Base-by-base conservation (phyloP, 2,888 invertebrate species). In the Latheticus oryzae region DNA sequence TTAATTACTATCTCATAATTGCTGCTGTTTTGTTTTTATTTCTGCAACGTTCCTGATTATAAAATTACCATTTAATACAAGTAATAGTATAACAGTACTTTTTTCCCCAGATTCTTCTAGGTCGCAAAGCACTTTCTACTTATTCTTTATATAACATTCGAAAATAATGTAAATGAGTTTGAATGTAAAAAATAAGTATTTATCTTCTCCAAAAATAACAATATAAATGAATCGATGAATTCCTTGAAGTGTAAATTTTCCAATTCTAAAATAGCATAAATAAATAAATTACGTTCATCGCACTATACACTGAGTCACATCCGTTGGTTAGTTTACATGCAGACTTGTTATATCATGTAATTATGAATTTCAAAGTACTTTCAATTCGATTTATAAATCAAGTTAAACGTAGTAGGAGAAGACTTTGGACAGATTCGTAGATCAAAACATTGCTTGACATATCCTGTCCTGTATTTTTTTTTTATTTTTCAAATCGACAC, bases 201-300 rank as follows among this genome's bases (percentile, higher is more conserved):
- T n/a, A n/a, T n/a, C n/a, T n/a, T n/a, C n/a, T n/a, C n/a, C n/a
- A n/a, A n/a, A n/a, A n/a, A 12, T 7, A 23, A 40, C 15, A 24
- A 23, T 26, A 19, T 12, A 5, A 8, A 21, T 26, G 35, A 35
- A 47, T 47, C 47, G 30, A 50, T 38, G 17, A n/a, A 28, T 50
- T 50, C 50, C 50, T 50, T 38, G 50, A 50, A 50, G 50, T 50
- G 37, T 38, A 38, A 17, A 50, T 38, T 38, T 38, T 50, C 38
- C 32, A 15, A 38, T 50, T 37, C 19, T 24, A 50, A 50, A 37
- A 50, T 38, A 17, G 50, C 50, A 50, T 42, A 52, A 52, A 42
- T 42, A 52, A 52, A 52, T 52, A 52, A 52, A 52, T 52, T 42
- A 42, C 33, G 42, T 52, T 42, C 50, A 50, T 28, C 38, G 50